Base-by-base conservation (phyloP, 2,888 invertebrate species). In the Cantharis rufa region DNA sequence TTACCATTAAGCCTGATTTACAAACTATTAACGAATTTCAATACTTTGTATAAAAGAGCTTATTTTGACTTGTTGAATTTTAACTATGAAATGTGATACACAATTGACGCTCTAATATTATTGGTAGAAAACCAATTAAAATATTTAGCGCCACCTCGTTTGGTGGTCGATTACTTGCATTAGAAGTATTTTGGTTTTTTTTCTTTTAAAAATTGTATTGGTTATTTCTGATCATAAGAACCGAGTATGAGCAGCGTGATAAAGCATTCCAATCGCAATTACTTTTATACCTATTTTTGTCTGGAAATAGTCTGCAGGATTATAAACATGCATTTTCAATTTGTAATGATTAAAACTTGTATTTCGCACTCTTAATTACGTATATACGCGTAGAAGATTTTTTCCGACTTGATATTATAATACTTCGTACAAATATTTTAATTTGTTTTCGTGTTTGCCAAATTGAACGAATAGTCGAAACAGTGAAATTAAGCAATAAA, bases 221-320 rank as follows among this genome's bases (percentile, higher is more conserved):
- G 48, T 48, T 48, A 48, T 48, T 48, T 48, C 48, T 48, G 48
- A 48, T 48, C 48, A 48, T 48, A 48, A 48, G 48, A 48, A 48
- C 48, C 7, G 9, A 48, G 48, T 48, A 48, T 48, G 48, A 48
- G 48, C 32, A 62, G 18, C 72, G 75, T 75, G 75, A 72, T 62
- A 69, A 27, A 62, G n/a, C 48, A 24, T 75, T 75, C 72, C 15
- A 69, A 16, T 61, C 32, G 71, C 18, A 64, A 62, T 69, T 62
- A 16, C 72, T 75, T 75, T 75, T 75, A 75, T 75, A 72, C 62
- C 71, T 69, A 72, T 75, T 71, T 48, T 75, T 72, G 75, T 75
- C 75, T 75, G 75, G 71, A 61, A 15, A 72, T 71, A 72, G 71
- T 71, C 72, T 71, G 71, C 66, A 72, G 75, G 69, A 72, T 75